These are phyloP conservation scores for Cryptus viduatorius DNA, from an alignment of 2,888 invertebrate genomes.

Conservation along the genomic window DNA sequence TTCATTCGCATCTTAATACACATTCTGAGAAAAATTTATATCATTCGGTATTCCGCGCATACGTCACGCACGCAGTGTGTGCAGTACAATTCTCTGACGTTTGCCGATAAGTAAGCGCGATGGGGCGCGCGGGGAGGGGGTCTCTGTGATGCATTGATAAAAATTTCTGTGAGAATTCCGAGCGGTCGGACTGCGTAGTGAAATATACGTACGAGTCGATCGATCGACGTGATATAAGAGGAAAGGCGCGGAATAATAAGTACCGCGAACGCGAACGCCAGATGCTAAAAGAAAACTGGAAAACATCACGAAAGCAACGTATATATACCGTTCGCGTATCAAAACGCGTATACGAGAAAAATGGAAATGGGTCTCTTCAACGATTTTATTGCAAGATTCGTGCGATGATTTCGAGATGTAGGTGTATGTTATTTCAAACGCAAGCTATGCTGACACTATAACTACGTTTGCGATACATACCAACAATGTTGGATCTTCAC, in stretches of 20 bases:
- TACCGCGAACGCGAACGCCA: constrained; percentile 10
- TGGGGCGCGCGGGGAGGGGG: not conserved
- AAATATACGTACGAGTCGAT: constrained; percentile 38
- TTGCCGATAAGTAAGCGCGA: constrained; percentile 20
- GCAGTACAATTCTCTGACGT: not conserved
- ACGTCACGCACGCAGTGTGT: constrained; percentile 18
- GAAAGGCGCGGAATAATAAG: constrained; percentile 35
- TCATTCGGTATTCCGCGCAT: constrained; percentile 13
- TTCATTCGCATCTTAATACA: not conserved
- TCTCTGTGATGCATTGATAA: constrained; percentile 38
- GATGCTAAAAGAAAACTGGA: constrained; percentile 18
- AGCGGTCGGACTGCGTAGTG: not conserved
- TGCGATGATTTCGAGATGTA: constrained; percentile 40
- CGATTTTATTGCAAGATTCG: constrained; percentile 48
- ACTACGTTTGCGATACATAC: not conserved
- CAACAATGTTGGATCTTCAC: not conserved
- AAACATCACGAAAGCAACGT: not conserved
- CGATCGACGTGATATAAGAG: constrained; percentile 41
- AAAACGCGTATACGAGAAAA: constrained; percentile 31
- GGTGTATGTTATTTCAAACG: constrained; percentile 25
- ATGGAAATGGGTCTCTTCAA: constrained; percentile 20
- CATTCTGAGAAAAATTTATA: constrained; percentile 27
- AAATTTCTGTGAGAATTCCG: constrained; percentile 40
- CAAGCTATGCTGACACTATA: not conserved
- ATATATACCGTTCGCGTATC: constrained; percentile 18